Evolutionary conservation across 2,888 invertebrate species (phyloP), one percentile per base, ranked within the genome.

Genomic region (Synergus umbraculus): DNA sequence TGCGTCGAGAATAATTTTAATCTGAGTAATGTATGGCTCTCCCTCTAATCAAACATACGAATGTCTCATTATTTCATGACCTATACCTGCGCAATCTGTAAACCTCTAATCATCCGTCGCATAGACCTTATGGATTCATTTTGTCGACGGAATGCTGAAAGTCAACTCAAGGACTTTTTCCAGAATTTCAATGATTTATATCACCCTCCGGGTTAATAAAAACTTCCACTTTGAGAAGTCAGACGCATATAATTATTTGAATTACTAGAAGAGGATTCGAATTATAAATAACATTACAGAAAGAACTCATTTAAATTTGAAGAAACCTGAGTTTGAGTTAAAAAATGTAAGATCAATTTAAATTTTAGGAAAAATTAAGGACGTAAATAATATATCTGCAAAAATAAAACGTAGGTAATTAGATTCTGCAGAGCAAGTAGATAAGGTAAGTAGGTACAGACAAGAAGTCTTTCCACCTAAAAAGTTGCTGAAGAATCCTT

Each of bases 1-100:
- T 49, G 69, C 49, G 69, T 69, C 69, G 15, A 49, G 69, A 69
- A 69, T 69, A 69, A 69, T 69, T 69, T 69, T 69, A 69, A 49
- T 69, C 69, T 46, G 49, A 49, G 67, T 41, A 15, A 44, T 67
- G 29, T 49, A 44, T 69, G 69, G 22, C 29, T 69, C 49, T 44
- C 69, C 69, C 69, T 69, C 49, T 69, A 69, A 69, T 69, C 69
- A 69, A 69, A 69, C 43, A n/a, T 9, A 66, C n/a, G 18, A 66
- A 66, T 69, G 69, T 69, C 29, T 69, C 49, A 69, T 69, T 69
- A 69, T 69, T 69, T 69, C 29, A 49, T 29, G 66, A 69, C 9
- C 54, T n/a, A 54, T 54, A n/a, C 54, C n/a, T 9, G 54, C n/a
- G 9, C 54, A 54, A 9, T 69, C 9, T 3, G 46, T 13, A 49